Percentiles rank a stretch among this genome's conserved stretches.
Conservation (phyloP, 2,797 vertebrate species). For the Australoheros facetus region DNA sequence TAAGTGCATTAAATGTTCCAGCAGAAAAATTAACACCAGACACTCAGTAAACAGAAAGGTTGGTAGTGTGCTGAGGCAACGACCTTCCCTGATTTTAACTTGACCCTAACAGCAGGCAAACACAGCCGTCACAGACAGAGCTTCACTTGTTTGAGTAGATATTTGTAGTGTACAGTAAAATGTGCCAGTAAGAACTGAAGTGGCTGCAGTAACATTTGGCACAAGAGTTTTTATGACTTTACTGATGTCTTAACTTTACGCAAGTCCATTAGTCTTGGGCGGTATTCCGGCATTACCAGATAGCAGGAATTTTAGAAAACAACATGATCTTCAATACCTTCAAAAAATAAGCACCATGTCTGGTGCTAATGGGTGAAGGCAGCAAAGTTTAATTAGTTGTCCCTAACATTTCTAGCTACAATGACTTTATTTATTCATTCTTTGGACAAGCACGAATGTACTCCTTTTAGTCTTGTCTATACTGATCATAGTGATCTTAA, state of each 20-base stretch:
- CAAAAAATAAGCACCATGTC: not conserved
- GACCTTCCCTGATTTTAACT: slow-evolving; percentile 25
- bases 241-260: not conserved
- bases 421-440: not conserved
- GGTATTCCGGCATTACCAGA: not conserved
- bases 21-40: slow-evolving; percentile 18
- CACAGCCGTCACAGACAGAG: slow-evolving; percentile 42
- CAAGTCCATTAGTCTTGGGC: not conserved
- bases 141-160: not conserved
- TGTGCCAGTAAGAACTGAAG: not conserved
- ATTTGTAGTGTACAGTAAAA: not conserved
- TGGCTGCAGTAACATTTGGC: not conserved
- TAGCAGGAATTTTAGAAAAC: not conserved
- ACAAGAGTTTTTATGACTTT: not conserved
- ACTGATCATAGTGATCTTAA: not conserved
- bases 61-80: slow-evolving; percentile 33
- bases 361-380: not conserved
- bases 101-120: slow-evolving; percentile 33
- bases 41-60: slow-evolving; percentile 23
- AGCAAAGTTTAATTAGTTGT: accelerated
- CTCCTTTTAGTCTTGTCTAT: not conserved
- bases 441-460: not conserved
- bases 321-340: not conserved
- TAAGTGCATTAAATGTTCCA: not conserved
- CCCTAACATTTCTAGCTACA: not conserved